These are phyloP conservation scores for Bos taurus DNA, from an alignment of 2,113 vertebrate genomes.

Conservation along the genomic window DNA sequence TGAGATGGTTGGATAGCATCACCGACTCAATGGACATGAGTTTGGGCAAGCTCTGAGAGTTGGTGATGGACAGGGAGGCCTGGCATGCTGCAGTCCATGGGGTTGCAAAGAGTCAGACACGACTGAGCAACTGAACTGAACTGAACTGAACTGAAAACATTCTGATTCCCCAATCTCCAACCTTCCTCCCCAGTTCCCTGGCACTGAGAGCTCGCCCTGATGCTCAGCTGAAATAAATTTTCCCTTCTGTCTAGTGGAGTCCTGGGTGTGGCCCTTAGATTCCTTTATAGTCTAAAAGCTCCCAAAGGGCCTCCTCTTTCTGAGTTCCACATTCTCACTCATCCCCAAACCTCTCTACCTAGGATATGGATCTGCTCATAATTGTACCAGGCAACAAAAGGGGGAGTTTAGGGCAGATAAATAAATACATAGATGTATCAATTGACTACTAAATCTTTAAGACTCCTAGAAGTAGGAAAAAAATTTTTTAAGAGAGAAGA, in stretches of 20 bases:
- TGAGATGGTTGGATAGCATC: background rate
- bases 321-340: background rate
- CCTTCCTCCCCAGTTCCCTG: background rate
- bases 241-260: background rate
- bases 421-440: background rate
- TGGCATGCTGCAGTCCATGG: background rate
- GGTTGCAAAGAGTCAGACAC: background rate
- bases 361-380: background rate
- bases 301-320: background rate
- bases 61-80: background rate
- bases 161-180: background rate
- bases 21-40: background rate
- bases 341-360: background rate
- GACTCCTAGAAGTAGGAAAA: conserved; percentile 45
- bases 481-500: background rate
- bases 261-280: background rate
- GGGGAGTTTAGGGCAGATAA: background rate
- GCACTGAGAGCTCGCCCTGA: background rate
- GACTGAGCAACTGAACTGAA: background rate
- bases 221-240: background rate
- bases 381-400: background rate
- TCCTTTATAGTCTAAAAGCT: conserved; percentile 21
- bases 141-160: background rate
- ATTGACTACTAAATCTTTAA: background rate
- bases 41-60: background rate